Percentiles rank a stretch among this genome's conserved stretches.
Evolutionary conservation across 2,888 invertebrate genomes (phyloP).

Genomic region (Cordylochernes scorpioides): DNA sequence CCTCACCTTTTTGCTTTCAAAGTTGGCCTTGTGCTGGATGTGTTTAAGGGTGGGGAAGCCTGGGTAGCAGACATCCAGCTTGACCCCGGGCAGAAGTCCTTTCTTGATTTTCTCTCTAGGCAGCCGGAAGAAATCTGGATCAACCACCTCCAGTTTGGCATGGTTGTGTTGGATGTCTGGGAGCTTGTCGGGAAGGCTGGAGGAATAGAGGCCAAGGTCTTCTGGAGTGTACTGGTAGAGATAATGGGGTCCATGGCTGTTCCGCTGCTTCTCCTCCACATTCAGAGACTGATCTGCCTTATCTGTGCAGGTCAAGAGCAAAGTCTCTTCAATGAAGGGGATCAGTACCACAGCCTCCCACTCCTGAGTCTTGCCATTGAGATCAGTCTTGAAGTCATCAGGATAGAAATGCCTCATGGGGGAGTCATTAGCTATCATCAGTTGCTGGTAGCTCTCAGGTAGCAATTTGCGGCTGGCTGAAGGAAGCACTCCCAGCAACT

Average conservation of each 20-base stretch:
- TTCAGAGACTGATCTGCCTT: conserved; percentile 36
- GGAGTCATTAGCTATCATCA: conserved; percentile 49
- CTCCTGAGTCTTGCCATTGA: conserved; percentile 81
- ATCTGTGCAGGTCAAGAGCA: conserved; percentile 46
- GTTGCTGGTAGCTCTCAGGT: conserved; percentile 36
- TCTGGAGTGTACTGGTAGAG: conserved; percentile 31
- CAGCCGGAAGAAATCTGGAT: conserved; percentile 20
- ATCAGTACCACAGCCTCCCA: conserved; percentile 89
- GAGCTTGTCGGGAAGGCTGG: conserved; percentile 18
- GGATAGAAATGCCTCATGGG: conserved; percentile 78
- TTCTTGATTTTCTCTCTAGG: conserved; percentile 13
- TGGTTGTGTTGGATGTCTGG: conserved; percentile 19
- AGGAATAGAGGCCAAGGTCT: conserved; percentile 26
- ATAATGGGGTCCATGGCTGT: conserved; percentile 61
- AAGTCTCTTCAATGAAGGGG: conserved; percentile 64
- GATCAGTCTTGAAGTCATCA: conserved; percentile 59
- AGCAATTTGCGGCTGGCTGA: conserved; percentile 51
- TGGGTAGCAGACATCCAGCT: conserved; percentile 42
- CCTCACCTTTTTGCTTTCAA: conserved; percentile 12
- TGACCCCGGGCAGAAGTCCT: conserved; percentile 26
- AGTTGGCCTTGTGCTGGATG: conserved; percentile 33
- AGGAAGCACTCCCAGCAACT: conserved; percentile 62
- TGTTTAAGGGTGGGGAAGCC: conserved; percentile 81
- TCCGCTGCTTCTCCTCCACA: conserved; percentile 41
- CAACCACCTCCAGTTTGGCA: conserved; percentile 23